Base-by-base conservation (phyloP, 2,888 invertebrate genomes). In the Cerastis leucographa region DNA sequence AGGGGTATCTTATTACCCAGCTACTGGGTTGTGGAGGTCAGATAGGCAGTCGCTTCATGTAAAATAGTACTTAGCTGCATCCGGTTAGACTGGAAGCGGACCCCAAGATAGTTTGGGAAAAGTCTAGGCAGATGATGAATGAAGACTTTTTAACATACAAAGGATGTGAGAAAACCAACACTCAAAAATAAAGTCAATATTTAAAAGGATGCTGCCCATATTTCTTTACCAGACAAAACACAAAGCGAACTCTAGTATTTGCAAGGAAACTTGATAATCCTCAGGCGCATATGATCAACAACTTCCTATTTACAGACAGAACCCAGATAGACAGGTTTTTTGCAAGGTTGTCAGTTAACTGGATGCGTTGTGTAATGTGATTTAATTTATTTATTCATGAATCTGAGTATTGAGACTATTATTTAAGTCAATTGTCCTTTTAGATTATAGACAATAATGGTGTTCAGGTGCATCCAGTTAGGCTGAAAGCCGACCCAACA, bases 271-370 rank as follows among this genome's bases (percentile, higher is more conserved):
- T 62, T 75, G 80, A 85, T 87, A 79, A 79, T 77, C 66, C 70
- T 71, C 85, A 70, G 65, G 71, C 59, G 79, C 78, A 83, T 71
- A 65, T 79, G 81, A 89, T 80, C 71, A 83, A 87, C 82, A 65
- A 87, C 85, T 89, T 89, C 89, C 89, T 89, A 81, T 84, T 81
- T 84, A 84, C 69, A 76, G 78, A 80, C 79, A 66, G 85, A 85
- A 84, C 85, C 84, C 80, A 79, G 9, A 46, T 56, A 44, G 78
- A 87, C 88, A 81, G 86, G 88, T 88, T 81, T 61, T 61, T 11
- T 12, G 61, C 87, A 80, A 89, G 87, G 87, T 68, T 87, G 83
- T n/a, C 64, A 65, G 65, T 74, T 54, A 64, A 74, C 74, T 71
- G 70, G 40, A 61, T 22, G 65, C 29, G 46, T 84, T 77, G 75